These are phyloP conservation scores for Gryllus bimaculatus DNA, from an alignment of 1,140 invertebrate genomes.

Conservation along the genomic window DNA sequence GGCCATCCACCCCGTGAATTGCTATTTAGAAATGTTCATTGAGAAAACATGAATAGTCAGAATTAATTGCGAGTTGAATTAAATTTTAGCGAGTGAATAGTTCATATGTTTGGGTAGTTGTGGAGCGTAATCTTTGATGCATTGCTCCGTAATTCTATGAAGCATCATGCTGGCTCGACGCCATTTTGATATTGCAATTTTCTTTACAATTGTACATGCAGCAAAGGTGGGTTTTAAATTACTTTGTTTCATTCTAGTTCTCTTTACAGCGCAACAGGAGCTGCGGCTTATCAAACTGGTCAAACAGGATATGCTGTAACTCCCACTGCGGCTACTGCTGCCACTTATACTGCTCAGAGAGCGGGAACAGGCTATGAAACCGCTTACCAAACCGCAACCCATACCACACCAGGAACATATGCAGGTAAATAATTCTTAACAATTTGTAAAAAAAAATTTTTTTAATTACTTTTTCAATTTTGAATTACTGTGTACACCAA, in stretches of 20 bases:
- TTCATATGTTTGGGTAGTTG: too few species aligned
- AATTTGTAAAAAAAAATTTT: constrained; percentile 3
- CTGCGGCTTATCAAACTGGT: constrained; percentile 64
- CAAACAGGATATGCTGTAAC: constrained; percentile 77
- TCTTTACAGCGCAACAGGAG: constrained; percentile 46
- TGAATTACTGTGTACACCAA: not conserved
- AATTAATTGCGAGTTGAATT: too few species aligned
- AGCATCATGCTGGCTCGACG: not conserved
- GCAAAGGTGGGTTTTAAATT: not conserved
- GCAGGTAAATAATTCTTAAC: constrained; percentile 35
- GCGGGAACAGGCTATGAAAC: constrained; percentile 66
- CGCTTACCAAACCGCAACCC: constrained; percentile 57
- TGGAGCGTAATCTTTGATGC: too few species aligned
- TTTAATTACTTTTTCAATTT: not conserved
- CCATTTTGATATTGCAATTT: not conserved
- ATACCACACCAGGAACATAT: constrained; percentile 51
- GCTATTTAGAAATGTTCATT: too few species aligned
- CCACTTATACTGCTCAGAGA: constrained; percentile 65
- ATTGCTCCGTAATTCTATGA: too few species aligned
- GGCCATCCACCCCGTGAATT: too few species aligned
- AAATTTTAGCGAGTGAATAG: too few species aligned
- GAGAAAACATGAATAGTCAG: too few species aligned
- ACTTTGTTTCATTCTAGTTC: constrained; percentile 8
- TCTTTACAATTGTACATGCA: not conserved
- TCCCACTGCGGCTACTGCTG: constrained; percentile 56